Base-by-base conservation (phyloP, 2,888 invertebrate species). In the Cheilosia impressa region DNA sequence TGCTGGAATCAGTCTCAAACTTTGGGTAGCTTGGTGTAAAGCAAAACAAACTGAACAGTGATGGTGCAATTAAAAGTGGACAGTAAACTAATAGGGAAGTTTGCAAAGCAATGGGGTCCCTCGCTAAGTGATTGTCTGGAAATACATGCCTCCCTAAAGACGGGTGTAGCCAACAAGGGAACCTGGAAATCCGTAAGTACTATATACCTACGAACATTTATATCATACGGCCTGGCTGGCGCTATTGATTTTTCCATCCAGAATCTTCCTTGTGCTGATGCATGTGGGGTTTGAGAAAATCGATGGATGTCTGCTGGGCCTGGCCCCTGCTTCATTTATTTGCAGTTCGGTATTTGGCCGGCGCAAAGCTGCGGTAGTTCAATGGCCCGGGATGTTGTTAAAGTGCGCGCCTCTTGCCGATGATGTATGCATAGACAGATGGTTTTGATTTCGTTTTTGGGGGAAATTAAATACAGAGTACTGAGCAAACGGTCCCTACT, bases 151-250 rank as follows among this genome's bases (percentile, higher is more conserved):
- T 88, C 87, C 57, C 85, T 89, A 27, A 83, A 87, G 47, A 87
- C 88, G 57, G 89, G 89, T 71, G 87, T 89, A 69, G 89, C 89
- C 15, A 88, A 88, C 66, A 89, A 89, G 77, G 89, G 89, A 63
- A 89, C 89, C 68, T 89, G 89, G 89, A 88, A 87, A 87, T 87
- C 79, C 71, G 89, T 89, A 88, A 89, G 89, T 89, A 87, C 31
- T 31, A 31, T 24, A 34, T 4, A 38, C n/a, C 65, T 38, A 66
- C 27, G 22, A 58, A 68, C 38, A 31, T 41, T 41, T 63, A 15
- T 34, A 38, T 66, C 63, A 13, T 43, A 50, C 38, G 34, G 57
- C 15, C 43, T 43, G 77, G 69, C 79, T 87, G 73, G 62, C 27
- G 52, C 13, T 87, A 78, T 87, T 72, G 79, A 79, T 87, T 87